Evolutionary conservation across 1,140 invertebrate genomes (phyloP), one percentile per base, ranked within the genome.

Genomic region (Chironomus tepperi): DNA sequence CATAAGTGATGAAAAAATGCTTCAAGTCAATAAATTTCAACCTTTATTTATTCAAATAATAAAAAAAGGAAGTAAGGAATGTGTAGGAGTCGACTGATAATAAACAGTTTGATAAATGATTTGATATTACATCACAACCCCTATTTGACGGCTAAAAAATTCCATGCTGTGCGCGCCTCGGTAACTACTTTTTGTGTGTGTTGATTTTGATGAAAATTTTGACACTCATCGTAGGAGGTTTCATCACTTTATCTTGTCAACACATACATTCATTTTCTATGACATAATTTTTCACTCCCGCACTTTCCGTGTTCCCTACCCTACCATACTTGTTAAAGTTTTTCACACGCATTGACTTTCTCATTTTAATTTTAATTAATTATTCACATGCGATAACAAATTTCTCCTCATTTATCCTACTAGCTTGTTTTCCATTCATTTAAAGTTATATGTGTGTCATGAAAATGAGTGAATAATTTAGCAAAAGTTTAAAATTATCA

Each of bases 191-290:
- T 70, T 16, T 19, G n/a, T 18, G 18, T 16, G 65, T 70, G 65
- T 70, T 70, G 65, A 70, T 70, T 70, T 70, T 70, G 65, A 70
- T 70, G 65, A 19, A 21, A 12, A 10, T 70, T 70, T 18, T 70
- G 47, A 57, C 47, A 57, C 47, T 57, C 47, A 57, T 57, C 5
- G 12, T n/a, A n/a, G 47, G 47, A n/a, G 47, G 47, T 57, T 18
- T 70, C 65, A 70, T 70, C 65, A 70, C 65, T 70, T 70, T 70
- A 70, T 70, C 65, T 18, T 70, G 65, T 70, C 65, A 70, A 57
- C 47, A 57, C n/a, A 34, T 34, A 34, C 24, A 34, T 34, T 34
- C 1, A 34, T 34, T 34, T 34, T 34, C 47, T n/a, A 15, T 57
- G 47, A 15, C 24, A 34, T 34, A 57, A 57, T n/a, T 57, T 57